These are phyloP conservation scores for Hippopotamus amphibius DNA, from an alignment of 2,113 vertebrate genomes.

Conservation along the genomic window DNA sequence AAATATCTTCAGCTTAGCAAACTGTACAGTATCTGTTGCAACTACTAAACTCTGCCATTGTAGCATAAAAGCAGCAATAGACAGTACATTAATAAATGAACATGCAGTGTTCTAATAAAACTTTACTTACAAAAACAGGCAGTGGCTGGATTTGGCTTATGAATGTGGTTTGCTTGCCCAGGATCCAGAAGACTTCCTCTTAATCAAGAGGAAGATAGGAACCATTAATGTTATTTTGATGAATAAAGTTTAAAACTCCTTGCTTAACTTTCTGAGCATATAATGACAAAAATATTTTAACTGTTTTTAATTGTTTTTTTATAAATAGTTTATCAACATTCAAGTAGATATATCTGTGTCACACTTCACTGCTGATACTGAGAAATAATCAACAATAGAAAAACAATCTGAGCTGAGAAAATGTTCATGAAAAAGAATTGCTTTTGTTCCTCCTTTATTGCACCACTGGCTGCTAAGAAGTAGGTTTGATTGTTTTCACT, in stretches of 20 bases:
- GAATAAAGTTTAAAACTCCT: not conserved
- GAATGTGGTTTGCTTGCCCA: not conserved
- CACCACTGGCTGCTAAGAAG: not conserved
- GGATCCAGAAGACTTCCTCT: not conserved
- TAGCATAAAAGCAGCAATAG: not conserved
- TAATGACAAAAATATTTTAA: conserved; percentile 8
- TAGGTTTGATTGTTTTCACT: conserved; percentile 9
- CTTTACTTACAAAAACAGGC: not conserved
- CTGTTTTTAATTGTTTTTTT: not conserved
- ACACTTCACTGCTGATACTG: not conserved
- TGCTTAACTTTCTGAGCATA: not conserved
- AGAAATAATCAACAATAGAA: not conserved
- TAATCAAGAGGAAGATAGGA: not conserved
- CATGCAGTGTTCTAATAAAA: not conserved
- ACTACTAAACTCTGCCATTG: not conserved
- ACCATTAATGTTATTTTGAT: not conserved
- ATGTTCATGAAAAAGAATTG: not conserved
- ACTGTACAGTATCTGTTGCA: not conserved
- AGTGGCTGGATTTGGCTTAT: not conserved
- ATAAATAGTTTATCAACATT: conserved; percentile 10
- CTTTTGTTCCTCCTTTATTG: not conserved
- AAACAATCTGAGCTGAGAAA: not conserved
- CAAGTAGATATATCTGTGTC: not conserved
- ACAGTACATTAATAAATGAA: not conserved
- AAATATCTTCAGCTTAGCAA: conserved; percentile 11